Conservation (phyloP, 2,888 invertebrate genomes). For the Pyrrhia umbra region DNA sequence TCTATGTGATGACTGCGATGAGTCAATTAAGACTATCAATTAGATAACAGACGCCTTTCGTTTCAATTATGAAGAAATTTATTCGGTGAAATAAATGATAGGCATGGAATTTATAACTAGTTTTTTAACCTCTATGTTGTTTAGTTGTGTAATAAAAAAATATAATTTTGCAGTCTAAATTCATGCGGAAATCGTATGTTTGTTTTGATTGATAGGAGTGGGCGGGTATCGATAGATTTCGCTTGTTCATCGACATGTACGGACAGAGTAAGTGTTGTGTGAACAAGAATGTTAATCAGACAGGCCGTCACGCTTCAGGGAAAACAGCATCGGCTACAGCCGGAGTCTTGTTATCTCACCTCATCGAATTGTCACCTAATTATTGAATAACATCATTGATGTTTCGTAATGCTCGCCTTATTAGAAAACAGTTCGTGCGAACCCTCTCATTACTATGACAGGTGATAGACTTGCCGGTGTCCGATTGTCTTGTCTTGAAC, state of each 20-base stretch:
- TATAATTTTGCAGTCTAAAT: constrained; percentile 62
- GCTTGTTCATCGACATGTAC: constrained; percentile 60
- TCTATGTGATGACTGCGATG: constrained; percentile 67
- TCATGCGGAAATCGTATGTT: constrained; percentile 68
- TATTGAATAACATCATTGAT: constrained; percentile 75
- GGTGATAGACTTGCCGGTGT: constrained; percentile 69
- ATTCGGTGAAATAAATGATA: constrained; percentile 54
- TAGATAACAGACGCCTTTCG: constrained; percentile 65
- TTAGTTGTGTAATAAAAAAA: constrained; percentile 63
- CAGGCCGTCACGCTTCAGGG: constrained; percentile 64
- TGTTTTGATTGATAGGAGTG: constrained; percentile 69
- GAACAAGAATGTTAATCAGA: constrained; percentile 74
- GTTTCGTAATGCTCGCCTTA: constrained; percentile 71
- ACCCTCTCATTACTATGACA: constrained; percentile 63
- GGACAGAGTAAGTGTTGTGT: constrained; percentile 57
- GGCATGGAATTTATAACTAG: constrained; percentile 45
- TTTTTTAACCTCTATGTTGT: constrained; percentile 54
- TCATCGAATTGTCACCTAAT: constrained; percentile 77
- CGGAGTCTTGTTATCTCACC: constrained; percentile 67
- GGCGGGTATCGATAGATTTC: constrained; percentile 70
- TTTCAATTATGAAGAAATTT: constrained; percentile 65
- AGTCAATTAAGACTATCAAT: constrained; percentile 69
- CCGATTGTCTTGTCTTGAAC: constrained; percentile 64
- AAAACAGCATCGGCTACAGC: constrained; percentile 65
- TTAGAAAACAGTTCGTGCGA: constrained; percentile 67